Conservation (phyloP, 2,113 vertebrate species). For the Phyllostomus hastatus region DNA sequence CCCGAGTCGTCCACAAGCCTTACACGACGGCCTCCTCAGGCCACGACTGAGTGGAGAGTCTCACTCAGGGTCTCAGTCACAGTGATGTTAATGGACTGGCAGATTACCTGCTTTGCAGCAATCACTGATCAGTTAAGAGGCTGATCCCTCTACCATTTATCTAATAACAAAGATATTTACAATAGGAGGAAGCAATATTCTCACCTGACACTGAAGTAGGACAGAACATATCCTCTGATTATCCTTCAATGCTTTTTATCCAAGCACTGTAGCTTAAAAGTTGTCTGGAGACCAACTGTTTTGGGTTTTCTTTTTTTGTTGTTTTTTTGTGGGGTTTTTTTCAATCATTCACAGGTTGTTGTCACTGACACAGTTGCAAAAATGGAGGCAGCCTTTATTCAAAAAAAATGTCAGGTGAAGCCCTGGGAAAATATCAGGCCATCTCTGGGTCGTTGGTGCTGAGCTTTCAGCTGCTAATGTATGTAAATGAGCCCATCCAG, state of each 20-base stretch:
- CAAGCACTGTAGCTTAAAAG: not conserved
- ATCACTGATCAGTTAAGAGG: not conserved
- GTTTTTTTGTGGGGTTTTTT: not conserved
- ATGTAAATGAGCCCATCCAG: constrained; percentile 64
- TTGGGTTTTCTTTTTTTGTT: not conserved
- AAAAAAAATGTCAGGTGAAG: not conserved
- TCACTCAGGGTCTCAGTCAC: not conserved
- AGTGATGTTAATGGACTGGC: not conserved
- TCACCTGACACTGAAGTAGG: not conserved
- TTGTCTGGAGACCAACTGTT: not conserved
- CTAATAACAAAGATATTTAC: constrained; percentile 24
- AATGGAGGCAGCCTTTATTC: constrained; percentile 22
- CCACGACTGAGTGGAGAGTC: not conserved
- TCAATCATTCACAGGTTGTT: not conserved
- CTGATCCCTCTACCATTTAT: not conserved
- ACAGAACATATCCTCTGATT: not conserved
- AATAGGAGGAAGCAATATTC: not conserved
- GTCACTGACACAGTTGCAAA: constrained; percentile 40
- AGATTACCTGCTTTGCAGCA: not conserved
- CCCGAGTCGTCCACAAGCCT: not conserved
- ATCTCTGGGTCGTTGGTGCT: constrained; percentile 16
- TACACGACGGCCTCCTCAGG: not conserved
- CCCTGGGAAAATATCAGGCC: constrained; percentile 50
- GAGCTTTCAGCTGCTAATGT: constrained; percentile 62
- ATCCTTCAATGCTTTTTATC: not conserved